Conservation (phyloP, 2,888 invertebrate genomes). For the Drosophila robusta region DNA sequence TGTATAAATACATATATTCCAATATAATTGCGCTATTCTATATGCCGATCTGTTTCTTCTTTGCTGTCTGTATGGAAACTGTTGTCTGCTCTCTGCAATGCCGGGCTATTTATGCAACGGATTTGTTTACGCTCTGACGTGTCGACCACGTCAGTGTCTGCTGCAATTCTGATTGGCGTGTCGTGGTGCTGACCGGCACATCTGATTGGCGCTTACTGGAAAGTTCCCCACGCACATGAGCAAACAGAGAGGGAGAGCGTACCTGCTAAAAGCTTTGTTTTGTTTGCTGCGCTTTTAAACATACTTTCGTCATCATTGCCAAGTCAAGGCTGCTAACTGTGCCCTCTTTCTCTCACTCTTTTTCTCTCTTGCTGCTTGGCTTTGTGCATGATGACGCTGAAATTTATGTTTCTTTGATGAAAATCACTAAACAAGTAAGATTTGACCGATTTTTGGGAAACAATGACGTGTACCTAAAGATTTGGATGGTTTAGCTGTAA, state of each 20-base stretch:
- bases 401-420: slow-evolving; percentile 18
- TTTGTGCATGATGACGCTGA: not conserved
- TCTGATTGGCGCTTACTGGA: slow-evolving; percentile 71
- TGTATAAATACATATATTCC: slow-evolving; percentile 26
- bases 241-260: slow-evolving; percentile 16
- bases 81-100: slow-evolving; percentile 70
- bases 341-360: not conserved
- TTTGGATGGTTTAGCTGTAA: not conserved
- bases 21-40: slow-evolving; percentile 30
- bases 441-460: slow-evolving; percentile 20
- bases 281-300: slow-evolving; percentile 36
- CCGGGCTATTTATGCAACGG: slow-evolving; percentile 81
- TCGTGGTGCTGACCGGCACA: slow-evolving; percentile 61
- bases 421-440: slow-evolving; percentile 17
- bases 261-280: slow-evolving; percentile 35
- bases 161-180: slow-evolving; percentile 63
- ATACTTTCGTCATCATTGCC: slow-evolving; percentile 27
- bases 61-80: slow-evolving; percentile 82
- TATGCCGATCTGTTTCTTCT: slow-evolving; percentile 64
- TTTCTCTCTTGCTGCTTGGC: slow-evolving; percentile 9
- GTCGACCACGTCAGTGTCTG: slow-evolving; percentile 64
- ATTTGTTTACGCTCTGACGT: slow-evolving; percentile 62
- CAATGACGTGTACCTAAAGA: slow-evolving; percentile 46
- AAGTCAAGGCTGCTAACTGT: slow-evolving; percentile 36
- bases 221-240: slow-evolving; percentile 34